phyloP scores from a whole-genome alignment of 2,797 vertebrate genomes.

The Sebastolobus altivelis region DNA sequence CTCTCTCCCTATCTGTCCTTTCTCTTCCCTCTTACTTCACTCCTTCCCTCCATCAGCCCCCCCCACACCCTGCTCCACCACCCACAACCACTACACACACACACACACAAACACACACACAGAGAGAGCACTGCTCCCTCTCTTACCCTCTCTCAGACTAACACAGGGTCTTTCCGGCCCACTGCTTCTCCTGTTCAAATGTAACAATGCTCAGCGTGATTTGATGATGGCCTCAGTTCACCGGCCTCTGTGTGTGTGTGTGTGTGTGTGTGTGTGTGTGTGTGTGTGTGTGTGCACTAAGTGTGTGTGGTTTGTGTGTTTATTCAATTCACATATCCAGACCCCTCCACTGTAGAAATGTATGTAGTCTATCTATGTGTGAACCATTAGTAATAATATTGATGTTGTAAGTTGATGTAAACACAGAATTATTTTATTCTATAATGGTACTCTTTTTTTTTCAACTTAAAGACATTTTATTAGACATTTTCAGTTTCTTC shows the following conservation, averaged over 20 bases:
- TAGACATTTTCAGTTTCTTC: not conserved
- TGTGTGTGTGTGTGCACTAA: conserved; percentile 18
- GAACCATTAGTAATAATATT: not conserved
- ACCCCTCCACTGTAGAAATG: conserved; percentile 1
- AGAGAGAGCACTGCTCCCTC: conserved; percentile 43
- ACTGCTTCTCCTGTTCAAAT: conserved; percentile 79
- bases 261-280: conserved; percentile 35
- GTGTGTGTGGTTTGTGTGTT: conserved; percentile 22
- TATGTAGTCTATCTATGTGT: not conserved
- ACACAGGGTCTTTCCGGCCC: conserved; percentile 78
- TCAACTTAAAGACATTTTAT: not conserved
- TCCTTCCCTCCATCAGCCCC: conserved; percentile 19
- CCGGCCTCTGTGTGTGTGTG: conserved; percentile 45
- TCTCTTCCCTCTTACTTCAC: conserved; percentile 41
- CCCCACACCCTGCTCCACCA: conserved; percentile 30
- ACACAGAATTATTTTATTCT: too few relatives aligned
- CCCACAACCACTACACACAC: conserved; percentile 30
- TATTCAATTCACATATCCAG: conserved; percentile 14
- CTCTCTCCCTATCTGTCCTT: conserved; percentile 47
- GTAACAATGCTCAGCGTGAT: conserved; percentile 84
- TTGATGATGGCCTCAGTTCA: conserved; percentile 84
- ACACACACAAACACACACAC: conserved; percentile 17
- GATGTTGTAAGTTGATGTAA: not conserved
- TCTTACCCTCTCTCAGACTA: conserved; percentile 67
- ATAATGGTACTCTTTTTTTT: too few relatives aligned